These are phyloP conservation scores for Coelopa frigida DNA, from an alignment of 1,140 invertebrate genomes.

Conservation along the genomic window DNA sequence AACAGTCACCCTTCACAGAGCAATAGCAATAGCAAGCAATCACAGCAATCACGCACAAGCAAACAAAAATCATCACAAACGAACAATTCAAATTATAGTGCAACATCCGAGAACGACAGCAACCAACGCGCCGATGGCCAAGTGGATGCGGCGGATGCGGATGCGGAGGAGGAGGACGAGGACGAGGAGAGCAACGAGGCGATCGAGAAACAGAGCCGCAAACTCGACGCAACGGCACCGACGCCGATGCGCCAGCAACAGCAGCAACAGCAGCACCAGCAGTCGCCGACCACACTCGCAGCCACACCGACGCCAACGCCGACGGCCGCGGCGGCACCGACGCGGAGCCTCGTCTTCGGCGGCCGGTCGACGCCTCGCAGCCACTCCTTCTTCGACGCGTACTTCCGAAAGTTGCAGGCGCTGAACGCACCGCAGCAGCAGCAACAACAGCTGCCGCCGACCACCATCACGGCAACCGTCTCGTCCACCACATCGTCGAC, in stretches of 20 bases:
- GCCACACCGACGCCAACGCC: slow-evolving; percentile 17
- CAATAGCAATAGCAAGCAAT: slow-evolving; percentile 3
- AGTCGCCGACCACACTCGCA: slow-evolving; percentile 16
- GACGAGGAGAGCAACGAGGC: slow-evolving; percentile 42
- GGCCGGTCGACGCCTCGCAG: neutral
- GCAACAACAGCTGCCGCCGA: slow-evolving; percentile 13
- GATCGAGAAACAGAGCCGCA: slow-evolving; percentile 44
- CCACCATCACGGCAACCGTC: slow-evolving; percentile 4
- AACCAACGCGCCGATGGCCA: slow-evolving; percentile 8
- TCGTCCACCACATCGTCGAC: neutral
- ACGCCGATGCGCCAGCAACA: slow-evolving; percentile 21
- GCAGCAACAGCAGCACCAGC: slow-evolving; percentile 20
- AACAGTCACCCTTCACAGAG: neutral
- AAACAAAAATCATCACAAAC: slow-evolving; percentile 11
- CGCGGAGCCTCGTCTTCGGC: slow-evolving; percentile 13
- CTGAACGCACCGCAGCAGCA: slow-evolving; percentile 2
- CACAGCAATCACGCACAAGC: slow-evolving; percentile 1
- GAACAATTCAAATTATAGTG: slow-evolving; percentile 41
- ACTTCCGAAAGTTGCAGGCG: slow-evolving; percentile 39
- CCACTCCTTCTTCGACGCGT: slow-evolving; percentile 31
- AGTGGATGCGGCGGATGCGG: slow-evolving; percentile 19
- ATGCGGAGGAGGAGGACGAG: slow-evolving; percentile 30
- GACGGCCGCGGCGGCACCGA: slow-evolving; percentile 19
- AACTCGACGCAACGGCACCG: slow-evolving; percentile 27
- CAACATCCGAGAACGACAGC: slow-evolving; percentile 25